Evolutionary conservation across 2,113 vertebrate species (phyloP).

Genomic region (Hypocryptadius cinnamomeus): DNA sequence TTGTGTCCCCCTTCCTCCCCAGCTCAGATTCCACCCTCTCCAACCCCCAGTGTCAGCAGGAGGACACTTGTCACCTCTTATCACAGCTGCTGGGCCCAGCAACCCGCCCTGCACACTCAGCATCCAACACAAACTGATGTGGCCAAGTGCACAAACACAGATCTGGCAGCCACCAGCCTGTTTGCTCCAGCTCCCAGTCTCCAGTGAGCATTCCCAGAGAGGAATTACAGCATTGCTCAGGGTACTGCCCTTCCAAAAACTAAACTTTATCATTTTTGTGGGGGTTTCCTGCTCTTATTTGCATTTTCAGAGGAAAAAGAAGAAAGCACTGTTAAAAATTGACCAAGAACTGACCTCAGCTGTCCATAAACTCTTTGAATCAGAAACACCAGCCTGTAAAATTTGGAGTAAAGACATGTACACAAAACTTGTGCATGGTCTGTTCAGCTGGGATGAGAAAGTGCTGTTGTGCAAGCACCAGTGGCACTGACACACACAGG

Average conservation of each 20-base stretch:
- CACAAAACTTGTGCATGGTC: background rate
- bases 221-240: background rate
- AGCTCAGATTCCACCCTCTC: background rate
- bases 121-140: conserved; percentile 35
- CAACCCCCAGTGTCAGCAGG: background rate
- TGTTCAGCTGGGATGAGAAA: background rate
- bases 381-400: background rate
- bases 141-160: conserved; percentile 15
- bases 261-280: accelerated
- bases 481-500: background rate
- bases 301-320: background rate
- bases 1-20: background rate
- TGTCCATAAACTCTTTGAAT: background rate
- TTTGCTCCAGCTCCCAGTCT: background rate
- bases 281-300: background rate
- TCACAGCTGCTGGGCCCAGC: background rate
- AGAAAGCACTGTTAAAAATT: background rate
- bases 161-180: background rate
- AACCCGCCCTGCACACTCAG: background rate
- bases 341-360: background rate
- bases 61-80: background rate
- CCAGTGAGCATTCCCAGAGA: conserved; percentile 7
- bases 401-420: background rate
- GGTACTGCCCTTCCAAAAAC: background rate
- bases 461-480: background rate